Conservation (phyloP, 1,140 invertebrate species). For the Acromyrmex heyeri region DNA sequence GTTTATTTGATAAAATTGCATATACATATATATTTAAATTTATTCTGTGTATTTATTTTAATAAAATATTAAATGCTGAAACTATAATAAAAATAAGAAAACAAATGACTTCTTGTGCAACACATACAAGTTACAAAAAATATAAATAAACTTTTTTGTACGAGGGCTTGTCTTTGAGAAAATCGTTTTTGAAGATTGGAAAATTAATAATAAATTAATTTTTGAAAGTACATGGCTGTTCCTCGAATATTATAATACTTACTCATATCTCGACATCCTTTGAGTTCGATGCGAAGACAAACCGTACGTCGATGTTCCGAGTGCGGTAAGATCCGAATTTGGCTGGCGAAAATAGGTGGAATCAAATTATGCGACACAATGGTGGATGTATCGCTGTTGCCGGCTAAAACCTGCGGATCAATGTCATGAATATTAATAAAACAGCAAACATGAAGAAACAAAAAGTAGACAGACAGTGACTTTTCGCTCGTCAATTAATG, state of each 20-base stretch:
- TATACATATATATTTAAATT: background rate
- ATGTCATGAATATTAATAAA: conserved; percentile 23
- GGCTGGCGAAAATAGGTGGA: conserved; percentile 89
- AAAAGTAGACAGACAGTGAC: conserved; percentile 13
- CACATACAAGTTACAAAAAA: background rate
- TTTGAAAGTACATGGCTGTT: background rate
- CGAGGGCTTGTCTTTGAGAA: background rate
- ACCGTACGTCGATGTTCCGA: conserved; percentile 90
- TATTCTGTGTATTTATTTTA: background rate
- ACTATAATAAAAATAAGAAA: background rate
- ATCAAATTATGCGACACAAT: conserved; percentile 89
- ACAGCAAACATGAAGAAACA: background rate
- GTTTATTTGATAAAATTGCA: conserved; percentile 17
- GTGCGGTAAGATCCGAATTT: conserved; percentile 90
- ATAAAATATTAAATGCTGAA: background rate
- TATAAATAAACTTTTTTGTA: background rate
- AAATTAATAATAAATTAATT: background rate
- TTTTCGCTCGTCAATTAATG: conserved; percentile 5
- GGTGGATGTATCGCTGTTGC: conserved; percentile 90
- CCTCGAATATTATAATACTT: conserved; percentile 78
- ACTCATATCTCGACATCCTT: conserved; percentile 89
- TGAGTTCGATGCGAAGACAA: conserved; percentile 91
- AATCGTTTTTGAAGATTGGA: background rate
- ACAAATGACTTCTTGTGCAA: background rate
- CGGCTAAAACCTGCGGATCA: conserved; percentile 87